phyloP scores from a whole-genome alignment of 2,113 vertebrate species.

The Monopterus albus region DNA sequence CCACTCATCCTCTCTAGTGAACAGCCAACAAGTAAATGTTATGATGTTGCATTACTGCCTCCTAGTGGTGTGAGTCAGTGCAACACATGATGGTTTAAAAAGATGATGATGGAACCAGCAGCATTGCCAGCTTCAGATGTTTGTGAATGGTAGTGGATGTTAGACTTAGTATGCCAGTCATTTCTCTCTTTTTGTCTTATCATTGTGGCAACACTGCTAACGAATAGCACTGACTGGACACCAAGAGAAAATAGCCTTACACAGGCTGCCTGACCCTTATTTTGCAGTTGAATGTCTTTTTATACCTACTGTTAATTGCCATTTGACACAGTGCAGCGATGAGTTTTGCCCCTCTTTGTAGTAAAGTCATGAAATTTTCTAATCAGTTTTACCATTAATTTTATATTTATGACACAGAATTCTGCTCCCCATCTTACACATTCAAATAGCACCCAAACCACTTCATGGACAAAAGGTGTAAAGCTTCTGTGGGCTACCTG shows the following conservation, averaged over 20 bases:
- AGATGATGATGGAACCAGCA: background rate
- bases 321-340: background rate
- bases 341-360: too few species aligned
- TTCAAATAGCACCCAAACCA: too few species aligned
- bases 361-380: background rate
- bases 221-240: background rate
- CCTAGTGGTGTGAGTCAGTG: constrained; percentile 55
- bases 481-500: too few species aligned
- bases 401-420: too few species aligned
- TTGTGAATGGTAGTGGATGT: background rate
- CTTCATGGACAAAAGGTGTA: too few species aligned
- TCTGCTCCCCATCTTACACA: too few species aligned
- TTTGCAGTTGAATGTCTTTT: background rate
- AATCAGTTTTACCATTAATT: background rate
- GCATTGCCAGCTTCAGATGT: background rate
- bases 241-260: background rate
- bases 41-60: constrained; percentile 58
- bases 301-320: background rate
- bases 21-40: background rate
- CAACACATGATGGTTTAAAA: background rate
- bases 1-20: background rate
- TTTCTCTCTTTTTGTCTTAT: too few species aligned
- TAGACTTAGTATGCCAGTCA: background rate
- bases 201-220: background rate
- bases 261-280: too few species aligned